phyloP scores from a whole-genome alignment of 2,888 invertebrate species.

The Drosophila histrio region DNA sequence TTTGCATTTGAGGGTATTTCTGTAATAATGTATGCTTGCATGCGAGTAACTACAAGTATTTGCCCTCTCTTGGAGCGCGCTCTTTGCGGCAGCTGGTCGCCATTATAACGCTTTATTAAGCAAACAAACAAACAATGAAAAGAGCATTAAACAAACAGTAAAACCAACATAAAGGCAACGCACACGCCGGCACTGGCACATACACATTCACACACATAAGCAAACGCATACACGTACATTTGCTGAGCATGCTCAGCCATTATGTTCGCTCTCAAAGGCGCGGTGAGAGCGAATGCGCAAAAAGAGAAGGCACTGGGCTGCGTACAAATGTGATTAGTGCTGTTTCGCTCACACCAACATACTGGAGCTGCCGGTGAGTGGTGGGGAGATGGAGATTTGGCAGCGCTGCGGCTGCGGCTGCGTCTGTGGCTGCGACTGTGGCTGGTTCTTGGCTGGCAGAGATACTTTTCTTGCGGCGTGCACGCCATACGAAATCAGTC shows the following conservation, averaged over 20 bases:
- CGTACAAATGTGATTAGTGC: conserved; percentile 20
- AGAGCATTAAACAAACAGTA: conserved; percentile 57
- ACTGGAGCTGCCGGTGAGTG: conserved; percentile 3
- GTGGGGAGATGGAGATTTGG: conserved; percentile 49
- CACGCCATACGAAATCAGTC: conserved; percentile 80
- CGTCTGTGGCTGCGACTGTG: conserved; percentile 30
- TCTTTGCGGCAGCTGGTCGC: conserved; percentile 45
- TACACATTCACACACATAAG: background rate
- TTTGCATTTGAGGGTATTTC: conserved; percentile 32
- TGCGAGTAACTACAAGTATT: conserved; percentile 17
- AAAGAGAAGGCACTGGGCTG: conserved; percentile 22
- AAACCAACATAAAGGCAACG: conserved; percentile 35
- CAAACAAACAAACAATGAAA: conserved; percentile 56
- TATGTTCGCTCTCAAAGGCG: conserved; percentile 42
- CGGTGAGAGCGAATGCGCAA: conserved; percentile 27
- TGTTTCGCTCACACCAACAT: conserved; percentile 43
- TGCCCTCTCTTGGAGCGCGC: conserved; percentile 18
- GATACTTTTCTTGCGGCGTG: conserved; percentile 81
- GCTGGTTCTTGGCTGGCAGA: conserved; percentile 39
- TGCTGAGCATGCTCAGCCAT: conserved; percentile 44
- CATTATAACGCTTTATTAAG: conserved; percentile 56
- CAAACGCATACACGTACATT: background rate
- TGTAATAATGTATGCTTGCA: background rate
- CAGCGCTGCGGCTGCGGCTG: conserved; percentile 34
- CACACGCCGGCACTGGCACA: background rate